Percentiles rank a stretch among this genome's conserved stretches.
These are phyloP conservation scores for Zaprionus capensis DNA, from an alignment of 1,140 invertebrate species.

Conservation along the genomic window DNA sequence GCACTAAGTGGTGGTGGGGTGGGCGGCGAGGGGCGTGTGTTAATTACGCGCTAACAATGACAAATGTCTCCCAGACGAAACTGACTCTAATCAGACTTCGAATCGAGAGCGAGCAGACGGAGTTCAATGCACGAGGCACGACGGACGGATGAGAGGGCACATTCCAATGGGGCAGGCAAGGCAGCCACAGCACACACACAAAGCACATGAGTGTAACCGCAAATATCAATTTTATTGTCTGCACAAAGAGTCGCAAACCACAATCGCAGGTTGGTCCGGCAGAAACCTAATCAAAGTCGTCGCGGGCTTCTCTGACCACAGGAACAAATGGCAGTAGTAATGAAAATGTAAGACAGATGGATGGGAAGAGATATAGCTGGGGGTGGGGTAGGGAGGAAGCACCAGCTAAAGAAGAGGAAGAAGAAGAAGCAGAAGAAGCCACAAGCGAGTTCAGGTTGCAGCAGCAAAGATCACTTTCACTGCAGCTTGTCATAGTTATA, in stretches of 20 bases:
- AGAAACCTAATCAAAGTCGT: constrained; percentile 63
- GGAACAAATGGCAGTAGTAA: constrained; percentile 68
- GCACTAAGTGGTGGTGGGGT: background rate
- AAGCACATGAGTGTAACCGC: constrained; percentile 40
- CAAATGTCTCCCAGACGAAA: constrained; percentile 56
- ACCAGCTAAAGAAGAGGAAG: background rate
- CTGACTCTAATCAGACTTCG: constrained; percentile 43
- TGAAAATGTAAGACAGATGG: constrained; percentile 59
- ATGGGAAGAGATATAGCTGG: background rate
- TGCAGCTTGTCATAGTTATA: constrained; percentile 23
- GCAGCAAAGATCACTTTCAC: constrained; percentile 68
- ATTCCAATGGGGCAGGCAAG: constrained; percentile 15
- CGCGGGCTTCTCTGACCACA: constrained; percentile 55
- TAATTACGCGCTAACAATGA: constrained; percentile 80
- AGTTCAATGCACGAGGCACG: constrained; percentile 47
- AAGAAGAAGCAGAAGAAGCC: background rate
- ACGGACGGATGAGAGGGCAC: constrained; percentile 15
- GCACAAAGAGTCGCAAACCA: constrained; percentile 32
- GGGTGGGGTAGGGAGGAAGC: background rate
- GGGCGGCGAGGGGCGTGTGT: constrained; percentile 68
- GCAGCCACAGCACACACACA: constrained; percentile 26
- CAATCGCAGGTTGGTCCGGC: constrained; percentile 31
- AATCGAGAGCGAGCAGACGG: background rate
- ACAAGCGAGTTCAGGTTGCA: constrained; percentile 17
- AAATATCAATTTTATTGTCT: constrained; percentile 80